Evolutionary conservation across 2,113 vertebrate genomes (phyloP).

Genomic region (Ovibos moschatus): DNA sequence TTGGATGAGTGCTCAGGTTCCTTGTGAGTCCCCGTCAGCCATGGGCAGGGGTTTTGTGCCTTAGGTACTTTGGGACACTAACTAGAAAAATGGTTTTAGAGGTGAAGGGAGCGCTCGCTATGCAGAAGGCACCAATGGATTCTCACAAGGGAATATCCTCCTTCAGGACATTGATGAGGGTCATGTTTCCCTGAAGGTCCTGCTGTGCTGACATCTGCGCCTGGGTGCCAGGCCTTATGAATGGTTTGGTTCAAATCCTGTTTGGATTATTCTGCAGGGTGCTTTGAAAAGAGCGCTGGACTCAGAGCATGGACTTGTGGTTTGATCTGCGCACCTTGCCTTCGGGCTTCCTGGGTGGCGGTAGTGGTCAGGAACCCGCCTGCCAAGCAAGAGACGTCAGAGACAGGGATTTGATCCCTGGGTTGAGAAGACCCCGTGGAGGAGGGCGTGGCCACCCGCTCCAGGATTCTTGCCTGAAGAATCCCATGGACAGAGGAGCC

Average conservation of each 20-base stretch:
- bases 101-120: fast-evolving
- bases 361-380: background rate
- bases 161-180: background rate
- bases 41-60: too few relatives aligned
- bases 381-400: background rate
- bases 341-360: background rate
- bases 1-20: background rate
- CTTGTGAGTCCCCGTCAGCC: background rate
- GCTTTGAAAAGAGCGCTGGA: background rate
- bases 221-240: background rate
- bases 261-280: background rate
- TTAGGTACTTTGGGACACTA: background rate
- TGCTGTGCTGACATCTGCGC: background rate
- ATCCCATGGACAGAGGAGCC: background rate
- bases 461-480: background rate
- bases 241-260: background rate
- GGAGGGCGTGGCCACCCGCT: background rate
- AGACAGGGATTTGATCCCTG: background rate
- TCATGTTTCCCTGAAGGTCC: background rate
- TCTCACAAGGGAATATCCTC: background rate
- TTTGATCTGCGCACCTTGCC: background rate
- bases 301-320: background rate
- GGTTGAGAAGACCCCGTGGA: background rate
- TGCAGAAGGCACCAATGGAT: background rate
- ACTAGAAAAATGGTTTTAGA: background rate